Evolutionary conservation across 2,797 vertebrate genomes (phyloP), one percentile per base, ranked within the genome.

Genomic region (Sandelia bainsii): DNA sequence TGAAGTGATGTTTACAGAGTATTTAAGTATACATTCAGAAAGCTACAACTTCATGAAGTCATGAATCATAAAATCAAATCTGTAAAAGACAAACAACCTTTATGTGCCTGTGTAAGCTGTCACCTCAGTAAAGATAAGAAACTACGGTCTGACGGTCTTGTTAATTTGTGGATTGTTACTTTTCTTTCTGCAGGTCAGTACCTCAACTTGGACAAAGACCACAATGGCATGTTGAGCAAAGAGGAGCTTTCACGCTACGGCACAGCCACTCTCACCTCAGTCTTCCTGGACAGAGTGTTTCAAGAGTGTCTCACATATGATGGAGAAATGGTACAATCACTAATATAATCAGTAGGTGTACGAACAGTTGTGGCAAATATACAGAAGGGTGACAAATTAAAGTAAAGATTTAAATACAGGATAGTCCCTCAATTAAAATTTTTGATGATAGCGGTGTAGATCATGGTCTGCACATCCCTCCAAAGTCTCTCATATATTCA

Each of bases 161-260:
- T 67, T 27, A 13, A 2, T 48, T 2, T 60, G 19, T 64, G n/a
- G 5, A 4, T 67, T 20, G 59, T 6, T n/a, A 8, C 27, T 22
- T 69, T 9, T 64, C 1, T 74, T 16, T 61, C 13, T 20, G 19
- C 87, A 99, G 98, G 98, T 61, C 98, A 99, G 85, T 99, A 99
- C 76, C 94, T 99, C 70, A 99, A 98, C 91, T 94, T 99, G 51
- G 98, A 99, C 76, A 99, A 99, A 67, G 98, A 99, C 87, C 98
- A 99, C 89, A 99, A 99, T 14, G 98, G 98, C 61, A 99, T 99
- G 98, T 91, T 99, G 82, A 99, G 98, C 94, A 99, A 99, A 87
- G 98, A 99, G 89, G 98, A 99, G 53, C 94, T 99, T 27, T 99
- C 98, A 16, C 96, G 98, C 0, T 99, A 99, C 3, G 98, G 98